Percentiles rank a stretch among this genome's conserved stretches.
These are phyloP conservation scores for Promerops cafer DNA, from an alignment of 2,113 vertebrate genomes.

Conservation along the genomic window DNA sequence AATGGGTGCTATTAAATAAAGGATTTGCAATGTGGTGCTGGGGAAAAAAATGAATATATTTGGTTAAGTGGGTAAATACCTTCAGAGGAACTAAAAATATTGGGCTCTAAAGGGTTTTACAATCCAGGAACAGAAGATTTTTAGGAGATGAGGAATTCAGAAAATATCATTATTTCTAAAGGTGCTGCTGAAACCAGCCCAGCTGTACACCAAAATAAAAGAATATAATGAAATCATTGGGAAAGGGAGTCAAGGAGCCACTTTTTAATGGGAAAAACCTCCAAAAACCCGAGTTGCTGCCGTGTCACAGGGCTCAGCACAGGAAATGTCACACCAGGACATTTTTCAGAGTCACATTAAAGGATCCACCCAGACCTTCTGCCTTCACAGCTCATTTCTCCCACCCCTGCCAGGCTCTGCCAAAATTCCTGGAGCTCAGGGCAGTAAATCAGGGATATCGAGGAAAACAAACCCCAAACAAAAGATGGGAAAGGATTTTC, in stretches of 20 bases:
- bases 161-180: background rate
- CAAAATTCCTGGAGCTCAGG: background rate
- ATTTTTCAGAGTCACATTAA: fast-evolving
- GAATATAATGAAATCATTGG: fast-evolving
- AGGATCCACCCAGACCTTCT: background rate
- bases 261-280: background rate
- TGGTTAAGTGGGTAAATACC: background rate
- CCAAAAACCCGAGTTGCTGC: background rate
- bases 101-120: background rate
- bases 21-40: background rate
- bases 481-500: background rate
- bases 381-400: background rate
- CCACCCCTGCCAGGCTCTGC: background rate
- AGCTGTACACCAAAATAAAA: background rate
- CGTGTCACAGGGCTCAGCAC: background rate
- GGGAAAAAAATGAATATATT: background rate
- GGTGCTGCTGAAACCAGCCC: background rate
- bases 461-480: background rate
- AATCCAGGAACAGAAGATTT: background rate
- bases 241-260: background rate
- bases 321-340: background rate
- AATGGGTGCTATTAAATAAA: background rate
- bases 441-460: fast-evolving
- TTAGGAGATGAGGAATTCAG: background rate
- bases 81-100: background rate